Percentiles rank a stretch among this genome's conserved stretches.
Conservation (phyloP, 2,797 vertebrate species). For the Rousettus madagascariensis region DNA sequence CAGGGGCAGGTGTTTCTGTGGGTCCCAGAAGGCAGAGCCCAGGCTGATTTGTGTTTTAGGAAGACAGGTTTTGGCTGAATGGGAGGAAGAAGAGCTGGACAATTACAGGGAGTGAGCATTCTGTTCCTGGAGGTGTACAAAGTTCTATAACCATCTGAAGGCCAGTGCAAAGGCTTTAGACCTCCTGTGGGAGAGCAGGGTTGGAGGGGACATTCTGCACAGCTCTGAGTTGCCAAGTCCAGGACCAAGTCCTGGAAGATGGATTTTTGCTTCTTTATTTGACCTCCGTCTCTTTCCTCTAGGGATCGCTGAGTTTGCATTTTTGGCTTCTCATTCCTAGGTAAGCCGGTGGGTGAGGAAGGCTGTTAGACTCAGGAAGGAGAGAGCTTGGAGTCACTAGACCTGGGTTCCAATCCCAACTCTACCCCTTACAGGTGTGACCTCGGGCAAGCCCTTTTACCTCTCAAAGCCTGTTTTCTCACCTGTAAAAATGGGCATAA, state of each 20-base stretch:
- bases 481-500: neutral
- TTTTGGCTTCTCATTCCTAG: neutral
- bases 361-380: neutral
- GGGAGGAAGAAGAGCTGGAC: neutral
- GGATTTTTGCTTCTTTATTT: neutral
- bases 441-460: neutral
- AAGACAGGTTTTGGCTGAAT: neutral
- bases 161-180: neutral
- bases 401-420: neutral
- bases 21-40: neutral
- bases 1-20: neutral
- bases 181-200: rapidly evolving
- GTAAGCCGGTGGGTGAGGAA: neutral
- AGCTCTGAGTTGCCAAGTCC: no score
- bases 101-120: neutral
- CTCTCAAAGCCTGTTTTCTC: neutral
- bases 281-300: neutral
- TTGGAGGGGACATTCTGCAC: no score
- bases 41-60: neutral
- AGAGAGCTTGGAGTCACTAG: neutral
- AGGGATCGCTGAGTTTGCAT: neutral
- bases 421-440: neutral
- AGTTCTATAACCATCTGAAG: neutral
- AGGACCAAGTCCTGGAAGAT: neutral
- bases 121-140: neutral